Base-by-base conservation (phyloP, 2,113 vertebrate genomes). In the Leucopsar rothschildi region DNA sequence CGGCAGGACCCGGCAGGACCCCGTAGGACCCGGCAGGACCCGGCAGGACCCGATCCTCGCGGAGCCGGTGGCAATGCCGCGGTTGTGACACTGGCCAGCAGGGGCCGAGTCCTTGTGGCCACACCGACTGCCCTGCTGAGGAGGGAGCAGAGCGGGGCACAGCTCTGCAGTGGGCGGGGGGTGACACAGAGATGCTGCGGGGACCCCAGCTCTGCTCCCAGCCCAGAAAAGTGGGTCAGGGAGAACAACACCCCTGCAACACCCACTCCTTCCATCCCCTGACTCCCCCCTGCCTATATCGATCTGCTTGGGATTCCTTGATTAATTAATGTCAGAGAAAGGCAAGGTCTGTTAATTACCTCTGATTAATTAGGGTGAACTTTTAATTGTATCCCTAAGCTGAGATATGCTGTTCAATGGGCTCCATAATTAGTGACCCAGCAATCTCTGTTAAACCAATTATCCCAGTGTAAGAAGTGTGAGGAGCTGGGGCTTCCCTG, bases 341-440 rank as follows among this genome's bases (percentile, higher is more conserved):
- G 97, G 96, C 95, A 97, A 97, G 93, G 95, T 94, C 96, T 97
- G 95, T 98, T 98, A 98, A 98, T 98, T 98, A 98, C 97, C 94
- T 97, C 91, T 97, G 98, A 98, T 98, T 98, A 98, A 98, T 98
- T 98, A 98, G 97, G 98, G 97, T 96, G 97, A 98, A 98, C 97
- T 98, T 98, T 97, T 98, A 98, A 98, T 98, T 98, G 97, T 97
- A 97, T 98, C 97, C 95, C 97, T 97, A 91, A 98, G 97, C 97
- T 95, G 96, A 96, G 96, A 96, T 89, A 90, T 57, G 96, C 95
- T 35, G 97, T 97, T 97, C 98, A 97, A 97, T 98, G 97, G 95
- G 88, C 61, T 81, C 80, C 2, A 7, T 97, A 97, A 98, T 98
- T 97, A 98, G 97, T 96, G 97, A 98, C 96, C 97, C 90, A 97